Evolutionary conservation across 2,888 invertebrate genomes (phyloP).

Genomic region (Cephus pulcher): DNA sequence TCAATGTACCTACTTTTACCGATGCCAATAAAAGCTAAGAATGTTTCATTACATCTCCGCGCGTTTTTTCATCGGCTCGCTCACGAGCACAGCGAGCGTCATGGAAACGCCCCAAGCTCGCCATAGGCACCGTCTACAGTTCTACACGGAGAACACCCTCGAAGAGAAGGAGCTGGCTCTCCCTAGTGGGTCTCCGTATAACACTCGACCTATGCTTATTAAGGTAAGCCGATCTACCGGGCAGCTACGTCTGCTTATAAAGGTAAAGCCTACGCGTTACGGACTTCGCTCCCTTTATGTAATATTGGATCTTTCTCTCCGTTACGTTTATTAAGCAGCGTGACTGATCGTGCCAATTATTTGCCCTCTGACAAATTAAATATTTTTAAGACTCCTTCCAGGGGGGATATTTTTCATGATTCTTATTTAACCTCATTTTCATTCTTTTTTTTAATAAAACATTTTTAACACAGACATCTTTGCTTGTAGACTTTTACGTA

Average conservation of each 20-base stretch:
- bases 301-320: not conserved
- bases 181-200: not conserved
- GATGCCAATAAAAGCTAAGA: slow-evolving; percentile 52
- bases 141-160: not conserved
- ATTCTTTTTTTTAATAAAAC: not conserved
- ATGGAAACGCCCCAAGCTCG: slow-evolving; percentile 60
- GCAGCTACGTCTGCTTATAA: slow-evolving; percentile 8
- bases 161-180: not conserved
- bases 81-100: slow-evolving; percentile 39
- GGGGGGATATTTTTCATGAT: not conserved
- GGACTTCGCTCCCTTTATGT: not conserved
- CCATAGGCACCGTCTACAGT: not conserved
- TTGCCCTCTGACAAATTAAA: not conserved
- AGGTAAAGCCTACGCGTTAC: slow-evolving; percentile 8
- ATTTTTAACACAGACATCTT: not conserved
- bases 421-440: not conserved
- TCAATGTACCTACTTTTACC: slow-evolving; percentile 8
- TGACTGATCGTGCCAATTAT: not conserved
- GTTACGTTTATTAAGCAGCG: slow-evolving; percentile 7
- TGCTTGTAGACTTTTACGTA: not conserved
- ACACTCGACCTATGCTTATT: slow-evolving; percentile 52
- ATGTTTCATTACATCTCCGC: slow-evolving; percentile 61
- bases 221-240: slow-evolving; percentile 63
- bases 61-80: slow-evolving; percentile 46
- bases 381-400: not conserved